Evolutionary conservation across 2,113 vertebrate species (phyloP).

Genomic region (Litocranius walleri): DNA sequence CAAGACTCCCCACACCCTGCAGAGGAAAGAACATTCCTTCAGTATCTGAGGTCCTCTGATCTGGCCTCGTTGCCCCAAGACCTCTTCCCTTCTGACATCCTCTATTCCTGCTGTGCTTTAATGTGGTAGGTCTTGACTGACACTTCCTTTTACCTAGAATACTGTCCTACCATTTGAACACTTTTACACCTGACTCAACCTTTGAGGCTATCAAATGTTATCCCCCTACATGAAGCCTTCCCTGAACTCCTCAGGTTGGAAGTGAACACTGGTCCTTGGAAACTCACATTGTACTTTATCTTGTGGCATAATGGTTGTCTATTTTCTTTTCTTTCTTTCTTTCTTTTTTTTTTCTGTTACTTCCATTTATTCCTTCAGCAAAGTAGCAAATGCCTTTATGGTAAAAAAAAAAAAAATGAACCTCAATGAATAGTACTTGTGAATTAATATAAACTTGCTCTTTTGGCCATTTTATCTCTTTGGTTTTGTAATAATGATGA

Average conservation of each 20-base stretch:
- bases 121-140: accelerated
- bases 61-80: not conserved
- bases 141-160: not conserved
- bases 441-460: not conserved
- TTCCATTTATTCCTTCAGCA: not conserved
- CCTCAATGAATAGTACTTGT: not conserved
- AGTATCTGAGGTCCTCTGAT: not conserved
- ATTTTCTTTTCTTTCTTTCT: not conserved
- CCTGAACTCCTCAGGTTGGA: not conserved
- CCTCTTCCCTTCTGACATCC: not conserved
- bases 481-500: not conserved
- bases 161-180: too few relatives aligned
- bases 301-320: not conserved
- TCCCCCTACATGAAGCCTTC: not conserved
- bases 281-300: not conserved
- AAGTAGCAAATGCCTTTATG: not conserved
- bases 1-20: not conserved
- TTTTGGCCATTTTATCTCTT: not conserved
- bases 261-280: not conserved
- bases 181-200: not conserved
- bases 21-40: not conserved
- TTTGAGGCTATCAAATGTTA: not conserved
- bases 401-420: not conserved
- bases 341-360: not conserved
- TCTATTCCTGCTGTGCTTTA: not conserved